Percentiles rank a stretch among this genome's conserved stretches.
Evolutionary conservation across 2,113 vertebrate species (phyloP).

Genomic region (Benitochromis conjunctus): DNA sequence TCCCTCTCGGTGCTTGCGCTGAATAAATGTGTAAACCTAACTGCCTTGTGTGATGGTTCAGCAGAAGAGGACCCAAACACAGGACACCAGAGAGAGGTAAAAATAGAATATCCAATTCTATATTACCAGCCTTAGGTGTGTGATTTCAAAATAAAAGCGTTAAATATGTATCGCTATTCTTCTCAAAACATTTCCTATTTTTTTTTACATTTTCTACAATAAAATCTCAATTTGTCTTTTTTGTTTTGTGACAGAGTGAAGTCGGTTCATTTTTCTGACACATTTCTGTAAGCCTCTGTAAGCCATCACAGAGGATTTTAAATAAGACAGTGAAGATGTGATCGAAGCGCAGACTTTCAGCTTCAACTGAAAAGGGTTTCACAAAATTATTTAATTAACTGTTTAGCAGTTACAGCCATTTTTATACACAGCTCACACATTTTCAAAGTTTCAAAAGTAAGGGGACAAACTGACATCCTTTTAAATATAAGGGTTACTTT

Average conservation of each 20-base stretch:
- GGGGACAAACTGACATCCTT: not conserved
- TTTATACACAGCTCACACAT: not conserved
- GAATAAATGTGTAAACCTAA: conserved; percentile 10
- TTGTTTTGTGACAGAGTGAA: conserved; percentile 11
- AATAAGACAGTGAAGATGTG: not conserved
- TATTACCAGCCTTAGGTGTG: not conserved
- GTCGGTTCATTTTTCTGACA: not conserved
- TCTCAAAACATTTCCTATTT: not conserved
- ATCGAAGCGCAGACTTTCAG: not conserved
- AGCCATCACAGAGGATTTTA: not conserved
- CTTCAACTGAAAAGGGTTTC: not conserved
- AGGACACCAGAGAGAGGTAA: not conserved
- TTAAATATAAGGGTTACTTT: not conserved
- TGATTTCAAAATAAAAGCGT: not conserved
- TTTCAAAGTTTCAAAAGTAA: not conserved
- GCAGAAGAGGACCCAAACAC: not conserved
- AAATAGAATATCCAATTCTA: not conserved
- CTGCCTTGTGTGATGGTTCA: not conserved
- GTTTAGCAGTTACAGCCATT: not conserved
- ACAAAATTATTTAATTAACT: not conserved
- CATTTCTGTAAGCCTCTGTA: conserved; percentile 1
- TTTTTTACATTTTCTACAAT: not conserved
- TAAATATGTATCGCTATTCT: not conserved
- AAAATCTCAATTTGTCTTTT: not conserved
- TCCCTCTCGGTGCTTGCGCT: conserved; percentile 19